Evolutionary conservation across 2,797 vertebrate genomes (phyloP).

Genomic region (Orestias chungarensis): DNA sequence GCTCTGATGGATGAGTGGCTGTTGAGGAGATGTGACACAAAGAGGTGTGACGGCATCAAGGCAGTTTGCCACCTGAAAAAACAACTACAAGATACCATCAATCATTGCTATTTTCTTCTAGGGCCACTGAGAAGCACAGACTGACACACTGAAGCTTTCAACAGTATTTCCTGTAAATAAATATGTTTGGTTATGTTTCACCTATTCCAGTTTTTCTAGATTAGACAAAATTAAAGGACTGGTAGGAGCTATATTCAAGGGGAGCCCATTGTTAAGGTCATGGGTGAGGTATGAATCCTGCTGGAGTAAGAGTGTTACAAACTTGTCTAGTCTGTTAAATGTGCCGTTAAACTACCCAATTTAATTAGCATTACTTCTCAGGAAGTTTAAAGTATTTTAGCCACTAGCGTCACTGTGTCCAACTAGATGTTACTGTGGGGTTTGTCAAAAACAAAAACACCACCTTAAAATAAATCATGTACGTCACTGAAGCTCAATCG

Average conservation of each 20-base stretch:
- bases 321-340: neutral
- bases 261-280: no score
- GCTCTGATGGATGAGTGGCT: conserved; percentile 63
- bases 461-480: neutral
- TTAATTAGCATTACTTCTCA: neutral
- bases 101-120: conserved; percentile 46
- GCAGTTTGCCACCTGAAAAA: conserved; percentile 49
- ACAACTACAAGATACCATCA: conserved; percentile 32
- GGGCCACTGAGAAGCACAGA: conserved; percentile 39
- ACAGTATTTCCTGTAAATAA: conserved; percentile 1
- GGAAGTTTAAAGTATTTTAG: neutral
- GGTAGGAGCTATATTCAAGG: neutral
- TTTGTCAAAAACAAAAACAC: conserved; percentile 1
- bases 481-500: neutral
- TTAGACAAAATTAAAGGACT: neutral
- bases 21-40: conserved; percentile 47
- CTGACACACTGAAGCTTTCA: conserved; percentile 1
- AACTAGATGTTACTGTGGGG: neutral
- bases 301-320: neutral
- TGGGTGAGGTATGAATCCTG: neutral
- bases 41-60: conserved; percentile 58
- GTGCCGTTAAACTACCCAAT: no score
- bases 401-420: neutral
- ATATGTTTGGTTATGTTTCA: conserved; percentile 11
- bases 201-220: conserved; percentile 5